Evolutionary conservation across 2,113 vertebrate genomes (phyloP), one percentile per base, ranked within the genome.

Genomic region (Triplophysa dalaica): DNA sequence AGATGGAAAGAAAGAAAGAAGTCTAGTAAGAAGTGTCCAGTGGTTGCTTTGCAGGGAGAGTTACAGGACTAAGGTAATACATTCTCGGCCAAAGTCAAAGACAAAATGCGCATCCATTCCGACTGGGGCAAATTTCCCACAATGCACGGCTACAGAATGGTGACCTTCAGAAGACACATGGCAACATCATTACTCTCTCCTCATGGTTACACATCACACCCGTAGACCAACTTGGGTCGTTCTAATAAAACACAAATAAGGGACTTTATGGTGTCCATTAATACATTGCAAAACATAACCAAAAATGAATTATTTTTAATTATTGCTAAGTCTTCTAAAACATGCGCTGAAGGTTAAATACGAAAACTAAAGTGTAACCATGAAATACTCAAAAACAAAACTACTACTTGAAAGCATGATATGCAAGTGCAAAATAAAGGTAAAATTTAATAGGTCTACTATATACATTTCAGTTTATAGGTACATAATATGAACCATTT

Each of bases 131-230:
- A 82, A 82, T 88, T 83, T 84, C 89, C 89, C 88, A 88, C 77
- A 77, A 92, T 91, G 89, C 89, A 89, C 89, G 85, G 84, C 81
- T 11, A 83, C 85, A 88, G 73, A 83, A 66, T 72, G 65, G 82
- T 91, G 91, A 93, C 93, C 91, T 94, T 93, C 90, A 90, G 88
- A 24, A 81, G 62, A 83, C 85, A 83, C 86, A 86, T 88, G 87
- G 85, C 82, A 80, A 82, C 87, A 90, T 91, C 88, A 90, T 91
- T 88, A 88, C 86, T 87, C 78, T 88, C 83, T 80, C 82, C 66
- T 73, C 65, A 41, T 81, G 67, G 66, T 76, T 75, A 70, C 86
- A 21, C 83, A 75, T 75, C 81, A 83, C 61, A 48, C 87, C 87
- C 87, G 87, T 85, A 84, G 91, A 92, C 89, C 92, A 86, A 81